phyloP scores from a whole-genome alignment of 2,888 invertebrate genomes.

The Bugulina stolonifera region DNA sequence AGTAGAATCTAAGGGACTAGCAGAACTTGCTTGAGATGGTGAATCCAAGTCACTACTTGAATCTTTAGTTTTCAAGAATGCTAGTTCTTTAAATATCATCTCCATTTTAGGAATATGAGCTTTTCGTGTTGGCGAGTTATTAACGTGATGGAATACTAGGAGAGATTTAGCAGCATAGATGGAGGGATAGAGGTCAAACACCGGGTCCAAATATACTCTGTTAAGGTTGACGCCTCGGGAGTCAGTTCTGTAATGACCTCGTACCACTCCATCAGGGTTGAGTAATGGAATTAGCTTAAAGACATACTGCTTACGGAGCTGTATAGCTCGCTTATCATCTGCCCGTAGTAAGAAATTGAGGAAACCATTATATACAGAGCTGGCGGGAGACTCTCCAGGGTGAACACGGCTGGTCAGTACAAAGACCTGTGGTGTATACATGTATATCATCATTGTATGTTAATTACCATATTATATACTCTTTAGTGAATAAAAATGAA shows the following conservation, averaged over 20 bases:
- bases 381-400: conserved; percentile 85
- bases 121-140: conserved; percentile 34
- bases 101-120: conserved; percentile 1
- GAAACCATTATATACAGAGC: conserved; percentile 83
- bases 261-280: conserved; percentile 83
- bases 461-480: too few relatives aligned
- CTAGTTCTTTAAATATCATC: not conserved
- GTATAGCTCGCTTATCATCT: conserved; percentile 69
- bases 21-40: too few relatives aligned
- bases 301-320: conserved; percentile 65
- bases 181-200: conserved; percentile 68
- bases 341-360: conserved; percentile 68
- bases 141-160: conserved; percentile 53
- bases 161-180: conserved; percentile 77
- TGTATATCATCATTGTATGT: too few relatives aligned
- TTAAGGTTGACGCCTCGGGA: conserved; percentile 81
- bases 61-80: not conserved
- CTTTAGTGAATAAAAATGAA: too few relatives aligned
- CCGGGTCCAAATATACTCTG: conserved; percentile 76
- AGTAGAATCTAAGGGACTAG: too few relatives aligned
- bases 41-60: too few relatives aligned
- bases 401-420: conserved; percentile 83
- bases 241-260: conserved; percentile 72
- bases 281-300: conserved; percentile 85
- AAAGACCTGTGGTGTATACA: conserved; percentile 67